These are phyloP conservation scores for Pocillopora grandis DNA, from an alignment of 92 coral and sea anemone genomes.

Conservation along the genomic window DNA sequence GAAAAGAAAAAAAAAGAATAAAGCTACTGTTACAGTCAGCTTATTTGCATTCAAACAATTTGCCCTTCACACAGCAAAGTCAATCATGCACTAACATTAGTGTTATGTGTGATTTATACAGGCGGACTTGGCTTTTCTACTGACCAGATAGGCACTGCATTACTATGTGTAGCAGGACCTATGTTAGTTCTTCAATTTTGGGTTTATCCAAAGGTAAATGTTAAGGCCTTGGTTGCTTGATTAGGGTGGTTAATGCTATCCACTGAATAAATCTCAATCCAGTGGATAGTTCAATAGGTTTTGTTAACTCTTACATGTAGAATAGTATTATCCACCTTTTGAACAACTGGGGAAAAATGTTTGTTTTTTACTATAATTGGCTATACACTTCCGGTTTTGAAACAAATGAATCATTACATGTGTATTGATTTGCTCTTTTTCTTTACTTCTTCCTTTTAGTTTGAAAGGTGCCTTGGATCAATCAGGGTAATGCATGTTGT, in stretches of 20 bases:
- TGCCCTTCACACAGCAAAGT: background rate
- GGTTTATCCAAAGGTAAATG: slow-evolving; percentile 28
- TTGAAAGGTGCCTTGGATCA: slow-evolving; percentile 60
- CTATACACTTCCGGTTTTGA: background rate
- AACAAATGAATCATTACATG: too few species aligned
- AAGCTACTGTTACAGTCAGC: too few species aligned
- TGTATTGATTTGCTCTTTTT: background rate
- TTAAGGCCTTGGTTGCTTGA: background rate
- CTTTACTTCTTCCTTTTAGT: slow-evolving; percentile 23
- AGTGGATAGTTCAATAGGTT: too few species aligned
- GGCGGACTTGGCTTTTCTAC: slow-evolving; percentile 88
- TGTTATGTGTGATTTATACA: slow-evolving; percentile 9
- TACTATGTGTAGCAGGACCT: slow-evolving; percentile 29
- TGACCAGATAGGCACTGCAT: slow-evolving; percentile 70
- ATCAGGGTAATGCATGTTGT: slow-evolving; percentile 37
- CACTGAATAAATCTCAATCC: too few species aligned
- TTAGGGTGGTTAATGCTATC: background rate
- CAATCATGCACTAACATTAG: background rate
- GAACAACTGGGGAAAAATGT: too few species aligned
- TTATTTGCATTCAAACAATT: too few species aligned
- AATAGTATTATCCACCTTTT: too few species aligned
- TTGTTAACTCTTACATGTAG: too few species aligned
- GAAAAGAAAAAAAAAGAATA: too few species aligned
- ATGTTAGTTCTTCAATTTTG: slow-evolving; percentile 28
- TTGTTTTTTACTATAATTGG: too few species aligned